Evolutionary conservation across 2,888 invertebrate species (phyloP).

Genomic region (Morinoia aosen): DNA sequence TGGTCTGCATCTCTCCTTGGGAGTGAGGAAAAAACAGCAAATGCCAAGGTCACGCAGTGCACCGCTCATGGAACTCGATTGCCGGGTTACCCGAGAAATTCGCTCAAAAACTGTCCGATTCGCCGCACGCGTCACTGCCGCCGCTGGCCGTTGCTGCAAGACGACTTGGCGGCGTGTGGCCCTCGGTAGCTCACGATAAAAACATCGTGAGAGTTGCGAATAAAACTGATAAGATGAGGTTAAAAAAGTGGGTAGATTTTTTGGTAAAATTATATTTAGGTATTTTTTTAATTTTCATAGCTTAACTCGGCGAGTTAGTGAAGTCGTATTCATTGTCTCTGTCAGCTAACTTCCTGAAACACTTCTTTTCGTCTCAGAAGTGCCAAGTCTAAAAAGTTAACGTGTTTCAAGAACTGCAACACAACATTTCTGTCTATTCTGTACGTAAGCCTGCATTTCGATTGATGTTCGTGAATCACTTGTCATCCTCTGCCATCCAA

Average conservation of each 20-base stretch:
- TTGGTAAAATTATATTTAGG: neutral
- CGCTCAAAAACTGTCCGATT: neutral
- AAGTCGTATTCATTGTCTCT: neutral
- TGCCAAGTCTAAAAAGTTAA: no score
- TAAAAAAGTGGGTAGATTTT: no score
- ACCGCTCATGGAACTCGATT: neutral
- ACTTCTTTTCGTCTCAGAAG: neutral
- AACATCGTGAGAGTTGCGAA: no score
- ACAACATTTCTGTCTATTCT: no score
- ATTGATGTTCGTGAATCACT: neutral
- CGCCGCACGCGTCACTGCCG: neutral
- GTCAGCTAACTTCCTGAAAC: no score
- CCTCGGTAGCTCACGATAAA: neutral
- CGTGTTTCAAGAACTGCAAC: no score
- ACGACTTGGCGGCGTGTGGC: neutral
- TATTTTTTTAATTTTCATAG: neutral
- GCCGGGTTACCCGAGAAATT: neutral
- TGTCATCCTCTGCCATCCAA: neutral
- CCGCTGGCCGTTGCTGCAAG: neutral
- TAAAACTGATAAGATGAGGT: no score
- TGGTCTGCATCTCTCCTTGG: neutral
- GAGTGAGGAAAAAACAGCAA: neutral
- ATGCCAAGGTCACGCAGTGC: constrained; percentile 12
- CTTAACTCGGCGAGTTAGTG: neutral
- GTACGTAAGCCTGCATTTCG: no score